Evolutionary conservation across 2,888 invertebrate genomes (phyloP).

Genomic region (Amaurobius ferox): DNA sequence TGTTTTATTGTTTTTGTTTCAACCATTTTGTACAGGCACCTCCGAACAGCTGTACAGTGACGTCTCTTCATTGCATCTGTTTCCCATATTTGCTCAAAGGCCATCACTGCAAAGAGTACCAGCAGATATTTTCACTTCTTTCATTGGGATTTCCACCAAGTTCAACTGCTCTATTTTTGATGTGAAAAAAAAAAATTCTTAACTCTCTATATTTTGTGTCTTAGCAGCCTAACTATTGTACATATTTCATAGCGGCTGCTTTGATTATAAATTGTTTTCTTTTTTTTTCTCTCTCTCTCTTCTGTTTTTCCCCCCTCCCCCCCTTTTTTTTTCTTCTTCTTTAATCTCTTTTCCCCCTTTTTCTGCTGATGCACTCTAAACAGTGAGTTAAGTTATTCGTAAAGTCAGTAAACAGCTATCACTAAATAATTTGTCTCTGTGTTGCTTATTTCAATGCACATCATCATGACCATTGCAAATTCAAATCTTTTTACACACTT

Average conservation of each 20-base stretch:
- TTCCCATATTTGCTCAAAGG: slow-evolving; percentile 73
- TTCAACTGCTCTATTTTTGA: slow-evolving; percentile 73
- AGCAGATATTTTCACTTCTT: slow-evolving; percentile 73
- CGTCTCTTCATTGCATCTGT: slow-evolving; percentile 70
- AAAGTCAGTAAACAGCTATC: slow-evolving; percentile 73
- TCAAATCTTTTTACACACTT: too few species aligned
- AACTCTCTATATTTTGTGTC: slow-evolving; percentile 70
- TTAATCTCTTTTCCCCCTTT: neutral
- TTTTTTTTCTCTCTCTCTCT: neutral
- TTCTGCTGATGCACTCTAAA: slow-evolving; percentile 72
- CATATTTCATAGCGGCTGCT: slow-evolving; percentile 68
- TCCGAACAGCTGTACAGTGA: slow-evolving; percentile 49
- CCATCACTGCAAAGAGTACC: slow-evolving; percentile 72
- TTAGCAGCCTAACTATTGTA: slow-evolving; percentile 62
- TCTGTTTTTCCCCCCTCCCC: too few species aligned
- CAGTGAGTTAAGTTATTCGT: slow-evolving; percentile 73
- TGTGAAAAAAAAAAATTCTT: slow-evolving; percentile 69
- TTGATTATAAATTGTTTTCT: slow-evolving; percentile 64
- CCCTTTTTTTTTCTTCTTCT: neutral
- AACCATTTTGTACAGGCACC: slow-evolving; percentile 61
- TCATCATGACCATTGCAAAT: too few species aligned
- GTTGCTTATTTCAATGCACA: neutral
- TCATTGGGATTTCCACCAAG: slow-evolving; percentile 72
- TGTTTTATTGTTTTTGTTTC: slow-evolving; percentile 55
- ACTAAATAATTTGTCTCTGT: slow-evolving; percentile 42